Evolutionary conservation across 2,113 vertebrate genomes (phyloP).

Genomic region (Phocoena sinus): DNA sequence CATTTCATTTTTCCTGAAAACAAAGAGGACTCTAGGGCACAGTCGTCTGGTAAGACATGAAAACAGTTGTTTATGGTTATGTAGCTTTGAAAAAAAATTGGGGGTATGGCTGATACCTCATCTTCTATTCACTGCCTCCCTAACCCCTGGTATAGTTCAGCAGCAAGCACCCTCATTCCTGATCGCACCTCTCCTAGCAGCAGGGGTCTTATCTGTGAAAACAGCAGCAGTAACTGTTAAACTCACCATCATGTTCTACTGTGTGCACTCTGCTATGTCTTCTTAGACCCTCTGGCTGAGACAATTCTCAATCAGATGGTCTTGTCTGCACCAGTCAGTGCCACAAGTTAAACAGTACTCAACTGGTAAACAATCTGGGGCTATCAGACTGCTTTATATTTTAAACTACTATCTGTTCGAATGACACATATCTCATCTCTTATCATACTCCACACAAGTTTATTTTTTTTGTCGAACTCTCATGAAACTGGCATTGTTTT

Average conservation of each 20-base stretch:
- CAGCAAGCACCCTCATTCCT: background rate
- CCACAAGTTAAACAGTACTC: background rate
- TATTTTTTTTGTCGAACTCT: background rate
- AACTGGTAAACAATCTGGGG: background rate
- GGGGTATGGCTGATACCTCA: background rate
- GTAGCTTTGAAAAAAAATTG: background rate
- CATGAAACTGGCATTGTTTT: background rate
- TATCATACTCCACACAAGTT: background rate
- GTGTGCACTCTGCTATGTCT: background rate
- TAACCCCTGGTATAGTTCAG: background rate
- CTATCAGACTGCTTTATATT: background rate
- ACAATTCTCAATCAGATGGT: background rate
- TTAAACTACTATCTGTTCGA: background rate
- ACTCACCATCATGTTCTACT: background rate
- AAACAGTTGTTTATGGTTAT: conserved; percentile 33
- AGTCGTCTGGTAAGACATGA: conserved; percentile 2
- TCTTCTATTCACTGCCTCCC: background rate
- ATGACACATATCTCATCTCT: background rate
- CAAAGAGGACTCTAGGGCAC: background rate
- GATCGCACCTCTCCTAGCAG: background rate
- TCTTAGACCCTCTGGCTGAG: background rate
- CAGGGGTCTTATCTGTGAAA: background rate
- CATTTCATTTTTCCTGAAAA: conserved; percentile 34
- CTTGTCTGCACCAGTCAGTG: background rate
- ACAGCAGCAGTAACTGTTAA: background rate